phyloP scores from a whole-genome alignment of 2,113 vertebrate genomes.

The Collichthys lucidus region DNA sequence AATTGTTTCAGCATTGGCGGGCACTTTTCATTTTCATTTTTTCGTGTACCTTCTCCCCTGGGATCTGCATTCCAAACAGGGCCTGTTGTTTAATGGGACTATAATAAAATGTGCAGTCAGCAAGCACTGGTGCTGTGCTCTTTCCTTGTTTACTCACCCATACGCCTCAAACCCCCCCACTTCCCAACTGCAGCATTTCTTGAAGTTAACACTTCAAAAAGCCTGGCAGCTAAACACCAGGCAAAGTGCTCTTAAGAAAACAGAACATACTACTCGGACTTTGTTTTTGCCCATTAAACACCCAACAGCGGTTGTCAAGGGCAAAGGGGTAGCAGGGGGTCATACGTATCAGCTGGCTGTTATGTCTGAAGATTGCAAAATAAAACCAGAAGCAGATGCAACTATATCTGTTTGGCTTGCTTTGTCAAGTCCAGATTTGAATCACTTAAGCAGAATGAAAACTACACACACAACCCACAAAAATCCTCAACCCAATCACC shows the following conservation, averaged over 20 bases:
- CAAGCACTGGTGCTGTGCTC: slow-evolving; percentile 54
- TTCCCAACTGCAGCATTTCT: slow-evolving; percentile 53
- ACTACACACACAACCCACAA: slow-evolving; percentile 1
- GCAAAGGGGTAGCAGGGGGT: slow-evolving; percentile 12
- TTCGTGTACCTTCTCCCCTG: slow-evolving; percentile 39
- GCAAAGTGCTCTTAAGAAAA: slow-evolving; percentile 61
- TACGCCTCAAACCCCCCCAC: slow-evolving; percentile 26
- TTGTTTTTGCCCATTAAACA: slow-evolving; percentile 23
- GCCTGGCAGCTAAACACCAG: slow-evolving; percentile 57
- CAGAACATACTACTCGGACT: slow-evolving; percentile 33
- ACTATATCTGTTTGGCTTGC: slow-evolving; percentile 12
- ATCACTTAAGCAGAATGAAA: slow-evolving; percentile 28
- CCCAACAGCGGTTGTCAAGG: slow-evolving; percentile 22
- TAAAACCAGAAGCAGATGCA: slow-evolving; percentile 30
- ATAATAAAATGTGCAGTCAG: slow-evolving; percentile 73
- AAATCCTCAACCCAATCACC: slow-evolving; percentile 35
- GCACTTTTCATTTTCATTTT: slow-evolving; percentile 43
- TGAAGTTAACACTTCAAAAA: slow-evolving; percentile 65
- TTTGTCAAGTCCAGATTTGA: slow-evolving; percentile 29
- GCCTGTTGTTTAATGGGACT: slow-evolving; percentile 76
- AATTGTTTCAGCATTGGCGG: slow-evolving; percentile 63
- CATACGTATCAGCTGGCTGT: slow-evolving; percentile 18
- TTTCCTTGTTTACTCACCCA: slow-evolving; percentile 56
- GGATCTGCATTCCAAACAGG: slow-evolving; percentile 66
- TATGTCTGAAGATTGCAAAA: slow-evolving; percentile 21